Evolutionary conservation across 2,113 vertebrate species (phyloP).

Genomic region (Leptodactylus fuscus): DNA sequence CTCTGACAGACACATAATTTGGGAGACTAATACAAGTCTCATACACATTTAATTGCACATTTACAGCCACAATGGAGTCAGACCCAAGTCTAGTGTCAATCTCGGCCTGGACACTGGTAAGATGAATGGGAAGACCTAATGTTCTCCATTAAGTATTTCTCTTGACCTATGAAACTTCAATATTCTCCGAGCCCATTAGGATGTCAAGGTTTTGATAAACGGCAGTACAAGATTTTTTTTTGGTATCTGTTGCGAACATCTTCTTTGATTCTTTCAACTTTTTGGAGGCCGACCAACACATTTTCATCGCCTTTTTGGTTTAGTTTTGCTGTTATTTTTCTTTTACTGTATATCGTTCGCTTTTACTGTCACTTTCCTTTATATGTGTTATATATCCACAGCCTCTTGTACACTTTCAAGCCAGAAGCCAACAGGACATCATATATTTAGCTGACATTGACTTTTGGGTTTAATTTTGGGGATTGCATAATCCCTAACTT

Average conservation of each 20-base stretch:
- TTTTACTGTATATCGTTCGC: not conserved
- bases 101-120: not conserved
- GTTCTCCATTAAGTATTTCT: not conserved
- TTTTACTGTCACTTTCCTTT: not conserved
- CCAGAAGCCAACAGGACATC: not conserved
- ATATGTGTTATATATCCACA: not conserved
- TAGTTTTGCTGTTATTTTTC: not conserved
- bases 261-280: not conserved
- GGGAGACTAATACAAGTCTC: not conserved
- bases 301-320: not conserved
- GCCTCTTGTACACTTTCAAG: not conserved
- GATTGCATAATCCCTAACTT: too few species aligned
- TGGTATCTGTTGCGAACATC: not conserved
- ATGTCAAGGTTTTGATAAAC: not conserved
- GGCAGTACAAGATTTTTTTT: not conserved
- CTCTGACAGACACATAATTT: not conserved
- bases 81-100: not conserved
- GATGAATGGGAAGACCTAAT: not conserved
- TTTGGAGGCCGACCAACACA: not conserved
- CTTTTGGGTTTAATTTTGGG: too few species aligned
- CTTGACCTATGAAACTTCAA: not conserved
- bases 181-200: conserved; percentile 3
- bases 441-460: not conserved
- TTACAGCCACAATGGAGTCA: not conserved
- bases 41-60: not conserved